A percentile compares a stretch with the other conserved stretches of the same genome.
These are phyloP conservation scores for Philypnodon macrostomus DNA, from an alignment of 2,797 vertebrate genomes.

Conservation along the genomic window DNA sequence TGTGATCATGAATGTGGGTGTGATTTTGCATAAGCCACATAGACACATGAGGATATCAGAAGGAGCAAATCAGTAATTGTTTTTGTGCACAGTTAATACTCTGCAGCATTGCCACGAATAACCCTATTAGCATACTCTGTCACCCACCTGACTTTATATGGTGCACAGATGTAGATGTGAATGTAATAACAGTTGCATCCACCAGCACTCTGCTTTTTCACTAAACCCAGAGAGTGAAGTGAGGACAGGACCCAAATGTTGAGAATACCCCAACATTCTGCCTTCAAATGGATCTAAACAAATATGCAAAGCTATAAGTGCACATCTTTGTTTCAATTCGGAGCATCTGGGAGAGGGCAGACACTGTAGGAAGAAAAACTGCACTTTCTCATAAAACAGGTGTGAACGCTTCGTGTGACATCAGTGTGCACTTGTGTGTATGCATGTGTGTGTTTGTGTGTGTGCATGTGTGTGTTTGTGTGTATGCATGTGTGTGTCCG, in stretches of 20 bases:
- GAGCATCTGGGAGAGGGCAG: conserved; percentile 1
- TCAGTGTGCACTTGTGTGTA: not conserved
- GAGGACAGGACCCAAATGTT: not conserved
- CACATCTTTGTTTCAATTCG: not conserved
- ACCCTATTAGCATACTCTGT: conserved; percentile 21
- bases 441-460: not conserved
- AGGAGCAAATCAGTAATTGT: conserved; percentile 36
- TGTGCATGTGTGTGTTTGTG: not conserved
- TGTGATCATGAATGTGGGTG: not conserved
- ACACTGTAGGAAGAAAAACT: not conserved
- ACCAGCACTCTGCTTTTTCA: conserved; percentile 7
- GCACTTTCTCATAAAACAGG: not conserved
- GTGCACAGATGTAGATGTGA: conserved; percentile 3
- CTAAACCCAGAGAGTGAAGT: not conserved
- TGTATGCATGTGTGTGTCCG: not conserved
- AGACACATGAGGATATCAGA: conserved; percentile 27
- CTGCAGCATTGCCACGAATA: conserved; percentile 33
- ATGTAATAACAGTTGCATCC: conserved; percentile 13
- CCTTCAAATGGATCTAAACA: not conserved
- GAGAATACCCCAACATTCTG: not conserved
- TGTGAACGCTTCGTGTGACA: not conserved
- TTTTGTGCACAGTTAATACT: conserved; percentile 29
- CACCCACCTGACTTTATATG: conserved; percentile 22
- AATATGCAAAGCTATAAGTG: too few relatives aligned
- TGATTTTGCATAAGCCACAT: not conserved